Evolutionary conservation across 2,888 invertebrate genomes (phyloP).

Genomic region (Thymelicus acteon): DNA sequence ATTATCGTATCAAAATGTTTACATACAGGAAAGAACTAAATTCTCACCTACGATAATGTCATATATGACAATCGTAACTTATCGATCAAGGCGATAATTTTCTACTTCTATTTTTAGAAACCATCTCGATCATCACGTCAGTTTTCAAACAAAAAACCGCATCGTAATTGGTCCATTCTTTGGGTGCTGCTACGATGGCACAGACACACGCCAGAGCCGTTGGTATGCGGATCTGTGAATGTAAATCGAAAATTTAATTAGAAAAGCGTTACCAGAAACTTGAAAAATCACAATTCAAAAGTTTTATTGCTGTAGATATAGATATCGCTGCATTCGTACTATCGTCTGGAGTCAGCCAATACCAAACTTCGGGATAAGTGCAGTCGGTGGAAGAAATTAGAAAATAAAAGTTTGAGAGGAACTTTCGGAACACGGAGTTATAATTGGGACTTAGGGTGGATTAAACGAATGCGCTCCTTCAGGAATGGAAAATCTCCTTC

Average conservation of each 20-base stretch:
- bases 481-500: too few relatives aligned
- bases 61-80: too few relatives aligned
- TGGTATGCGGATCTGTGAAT: background rate
- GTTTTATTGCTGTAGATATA: background rate
- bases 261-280: background rate
- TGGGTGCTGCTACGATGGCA: too few relatives aligned
- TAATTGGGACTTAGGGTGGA: slow-evolving; percentile 1
- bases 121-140: too few relatives aligned
- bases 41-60: too few relatives aligned
- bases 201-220: too few relatives aligned
- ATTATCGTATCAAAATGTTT: too few relatives aligned
- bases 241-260: background rate
- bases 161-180: too few relatives aligned
- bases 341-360: slow-evolving; percentile 1
- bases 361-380: background rate
- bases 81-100: too few relatives aligned
- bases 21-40: too few relatives aligned
- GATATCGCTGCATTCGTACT: background rate
- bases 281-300: background rate
- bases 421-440: background rate
- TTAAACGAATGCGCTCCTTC: background rate
- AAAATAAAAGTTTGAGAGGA: background rate
- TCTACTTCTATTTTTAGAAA: too few relatives aligned
- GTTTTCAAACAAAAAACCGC: too few relatives aligned
- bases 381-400: background rate